phyloP scores from a whole-genome alignment of 2,113 vertebrate genomes.

The Cyanoliseus patagonus region DNA sequence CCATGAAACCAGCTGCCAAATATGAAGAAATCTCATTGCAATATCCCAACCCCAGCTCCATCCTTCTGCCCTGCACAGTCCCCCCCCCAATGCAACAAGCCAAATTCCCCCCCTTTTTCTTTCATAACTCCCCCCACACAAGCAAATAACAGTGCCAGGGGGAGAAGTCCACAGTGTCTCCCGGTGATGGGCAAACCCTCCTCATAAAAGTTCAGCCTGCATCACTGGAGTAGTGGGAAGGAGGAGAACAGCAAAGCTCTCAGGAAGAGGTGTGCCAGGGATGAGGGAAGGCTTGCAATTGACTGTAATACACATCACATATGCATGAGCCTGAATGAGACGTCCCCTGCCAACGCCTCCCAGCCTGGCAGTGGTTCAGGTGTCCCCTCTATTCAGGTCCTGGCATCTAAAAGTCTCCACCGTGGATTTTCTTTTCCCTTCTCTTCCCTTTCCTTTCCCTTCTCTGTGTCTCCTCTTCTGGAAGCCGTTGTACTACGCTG shows the following conservation, averaged over 20 bases:
- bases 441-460: not conserved
- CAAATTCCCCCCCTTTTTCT: not conserved
- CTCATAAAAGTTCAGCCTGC: not conserved
- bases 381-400: not conserved
- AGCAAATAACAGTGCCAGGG: slow-evolving; percentile 34
- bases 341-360: not conserved
- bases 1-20: not conserved
- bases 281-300: not conserved
- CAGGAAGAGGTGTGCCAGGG: not conserved
- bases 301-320: not conserved
- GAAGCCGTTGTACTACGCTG: not conserved
- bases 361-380: slow-evolving; percentile 24
- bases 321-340: not conserved
- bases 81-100: not conserved
- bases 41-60: rapidly evolving
- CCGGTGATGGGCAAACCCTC: not conserved
- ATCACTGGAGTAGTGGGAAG: not conserved
- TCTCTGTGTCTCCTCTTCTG: not conserved
- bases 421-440: rapidly evolving
- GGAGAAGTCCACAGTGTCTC: not conserved
- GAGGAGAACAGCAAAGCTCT: slow-evolving; percentile 54
- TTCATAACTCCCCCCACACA: not conserved
- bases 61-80: not conserved
- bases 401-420: not conserved
- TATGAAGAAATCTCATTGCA: not conserved